These are phyloP conservation scores for Steatocranus sp. DNA, from an alignment of 2,797 vertebrate species.

Conservation along the genomic window DNA sequence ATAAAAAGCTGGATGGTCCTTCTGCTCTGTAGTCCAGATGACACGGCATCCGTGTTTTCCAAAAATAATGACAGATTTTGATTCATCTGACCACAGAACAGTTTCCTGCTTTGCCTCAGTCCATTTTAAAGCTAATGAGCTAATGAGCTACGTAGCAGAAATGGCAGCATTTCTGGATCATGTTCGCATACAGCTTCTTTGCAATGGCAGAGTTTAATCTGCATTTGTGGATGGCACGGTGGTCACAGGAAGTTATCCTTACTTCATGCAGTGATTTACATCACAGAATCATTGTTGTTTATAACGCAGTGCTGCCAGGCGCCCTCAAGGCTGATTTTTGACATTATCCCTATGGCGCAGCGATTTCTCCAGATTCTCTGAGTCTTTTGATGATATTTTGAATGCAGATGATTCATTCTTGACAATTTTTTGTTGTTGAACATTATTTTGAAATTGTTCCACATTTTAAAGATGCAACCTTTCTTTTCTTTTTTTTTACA, in stretches of 20 bases:
- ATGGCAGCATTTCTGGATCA: background rate
- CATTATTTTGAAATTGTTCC: background rate
- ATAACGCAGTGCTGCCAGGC: fast-evolving
- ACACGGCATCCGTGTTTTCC: background rate
- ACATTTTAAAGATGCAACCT: background rate
- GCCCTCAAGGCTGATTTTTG: background rate
- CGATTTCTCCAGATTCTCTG: background rate
- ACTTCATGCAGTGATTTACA: background rate
- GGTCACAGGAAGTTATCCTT: background rate
- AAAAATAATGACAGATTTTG: background rate
- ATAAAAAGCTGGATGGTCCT: background rate
- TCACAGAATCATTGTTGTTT: background rate
- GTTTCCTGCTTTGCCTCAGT: background rate
- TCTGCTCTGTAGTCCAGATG: background rate
- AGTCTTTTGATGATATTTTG: background rate
- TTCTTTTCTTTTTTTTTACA: background rate
- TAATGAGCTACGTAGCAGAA: background rate
- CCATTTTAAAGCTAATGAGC: background rate
- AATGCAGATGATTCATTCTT: background rate
- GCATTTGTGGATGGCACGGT: background rate
- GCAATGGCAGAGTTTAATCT: background rate
- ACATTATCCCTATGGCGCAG: background rate
- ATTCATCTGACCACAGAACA: background rate
- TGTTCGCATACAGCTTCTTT: background rate
- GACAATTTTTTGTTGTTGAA: background rate